phyloP scores from a whole-genome alignment of 2,113 vertebrate genomes.

The Odontesthes bonariensis region DNA sequence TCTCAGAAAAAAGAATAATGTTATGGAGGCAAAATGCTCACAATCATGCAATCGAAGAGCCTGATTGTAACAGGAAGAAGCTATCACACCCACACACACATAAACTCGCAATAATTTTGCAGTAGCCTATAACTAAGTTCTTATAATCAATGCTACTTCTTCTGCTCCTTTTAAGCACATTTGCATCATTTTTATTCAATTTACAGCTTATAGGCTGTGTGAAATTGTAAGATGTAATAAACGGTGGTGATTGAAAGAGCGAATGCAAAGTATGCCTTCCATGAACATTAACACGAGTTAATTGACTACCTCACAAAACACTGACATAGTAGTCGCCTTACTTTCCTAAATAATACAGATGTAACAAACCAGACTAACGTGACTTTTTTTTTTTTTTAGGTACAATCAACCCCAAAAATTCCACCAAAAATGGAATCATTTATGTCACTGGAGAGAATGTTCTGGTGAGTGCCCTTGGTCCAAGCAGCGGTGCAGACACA shows the following conservation, averaged over 20 bases:
- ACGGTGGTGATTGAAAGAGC: neutral
- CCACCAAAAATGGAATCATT: neutral
- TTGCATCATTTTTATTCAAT: neutral
- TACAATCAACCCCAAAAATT: neutral
- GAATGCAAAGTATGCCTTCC: too few relatives aligned
- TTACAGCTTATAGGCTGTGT: neutral
- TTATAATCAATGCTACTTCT: too few relatives aligned
- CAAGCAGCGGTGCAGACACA: conserved; percentile 39
- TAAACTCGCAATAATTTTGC: neutral
- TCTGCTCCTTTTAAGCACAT: neutral
- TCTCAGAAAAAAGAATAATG: neutral
- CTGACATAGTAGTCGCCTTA: neutral
- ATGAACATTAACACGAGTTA: too few relatives aligned
- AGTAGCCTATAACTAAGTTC: neutral
- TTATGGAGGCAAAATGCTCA: neutral
- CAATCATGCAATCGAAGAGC: neutral
- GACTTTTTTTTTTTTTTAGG: too few relatives aligned
- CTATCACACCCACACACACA: neutral
- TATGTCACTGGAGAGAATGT: neutral
- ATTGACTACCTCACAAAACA: neutral
- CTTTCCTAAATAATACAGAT: neutral
- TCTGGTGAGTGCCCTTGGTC: conserved; percentile 18
- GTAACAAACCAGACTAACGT: neutral
- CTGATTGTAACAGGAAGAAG: neutral
- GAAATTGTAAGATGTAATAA: neutral